Base-by-base conservation (phyloP, 2,113 vertebrate species). In the Opisthocomus hoazin region DNA sequence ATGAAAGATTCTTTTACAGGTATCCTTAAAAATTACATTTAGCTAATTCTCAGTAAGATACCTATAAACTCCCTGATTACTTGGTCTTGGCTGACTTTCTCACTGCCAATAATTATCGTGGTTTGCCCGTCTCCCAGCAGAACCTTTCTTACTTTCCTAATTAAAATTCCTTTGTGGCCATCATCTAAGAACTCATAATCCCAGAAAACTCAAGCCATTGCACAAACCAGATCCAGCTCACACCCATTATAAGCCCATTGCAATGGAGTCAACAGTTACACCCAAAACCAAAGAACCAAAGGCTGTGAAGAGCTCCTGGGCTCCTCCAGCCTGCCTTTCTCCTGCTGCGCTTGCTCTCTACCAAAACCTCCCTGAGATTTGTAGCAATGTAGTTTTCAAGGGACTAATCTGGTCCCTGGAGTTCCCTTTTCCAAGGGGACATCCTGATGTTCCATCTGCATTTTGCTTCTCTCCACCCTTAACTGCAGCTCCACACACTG, bases 161-260 rank as follows among this genome's bases (percentile, higher is more conserved):
- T 96, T 95, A 95, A 96, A 91, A 96, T 96, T 95, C 94, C 81
- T 91, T 87, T 96, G 94, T 34, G 90, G 89, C 74, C 89, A 96
- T 76, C 94, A 87, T 93, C 94, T 94, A 79, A 97, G 91, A 89
- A 82, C 70, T 79, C 0, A 0, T 74, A 93, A 96, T 50, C 66
- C 92, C 65, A 57, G 89, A 86, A 86, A 82, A 61, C 89, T 89
- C 94, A 73, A 88, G 81, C 86, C 61, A 82, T 94, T 96, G 95
- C 92, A 91, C 92, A 95, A 96, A 94, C 76, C 81, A 87, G 57
- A 64, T 87, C 92, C 84, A 94, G 1, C 80, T 95, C 92, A 91
- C 91, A 50, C 74, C 77, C 92, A 78, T 79, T 22, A 41, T 15
- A 48, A 87, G 65, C 77, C 88, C 80, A 82, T 90, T 95, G 94